Evolutionary conservation across 2,113 vertebrate genomes (phyloP), one percentile per base, ranked within the genome.

Genomic region (Heliornis fulica): DNA sequence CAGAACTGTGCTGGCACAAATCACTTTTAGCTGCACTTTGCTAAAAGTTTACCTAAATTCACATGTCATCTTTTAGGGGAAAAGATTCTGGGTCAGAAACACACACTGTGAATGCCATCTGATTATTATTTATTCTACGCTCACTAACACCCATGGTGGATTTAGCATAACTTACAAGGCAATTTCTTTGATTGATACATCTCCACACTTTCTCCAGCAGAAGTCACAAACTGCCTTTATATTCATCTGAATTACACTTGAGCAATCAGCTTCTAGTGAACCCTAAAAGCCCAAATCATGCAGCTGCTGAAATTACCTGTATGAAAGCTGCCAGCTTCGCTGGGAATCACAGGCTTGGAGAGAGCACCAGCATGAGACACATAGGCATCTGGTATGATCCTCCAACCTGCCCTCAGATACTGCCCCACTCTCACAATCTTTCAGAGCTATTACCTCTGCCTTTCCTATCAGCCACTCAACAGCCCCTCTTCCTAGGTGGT

Each of bases 1-100:
- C 65, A 94, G 95, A 79, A 72, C 72, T 43, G 70, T 63, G 64
- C 80, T 93, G 93, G 90, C 93, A 86, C 70, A 81, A 91, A 82
- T 26, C 74, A 74, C 63, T 5, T 41, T 65, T 66, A 87, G 54
- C 68, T 94, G 71, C 77, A 80, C 59, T 87, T 86, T 4, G 29
- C 38, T 61, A 46, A 4, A 91, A 60, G n/a, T 81, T 81, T 78
- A 40, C 79, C 76, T 60, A 59, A 74, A 84, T 74, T 54, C 25
- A 7, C 50, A 59, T 51, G 68, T 64, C 68, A 26, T 4, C 59
- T 72, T 90, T 41, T n/a, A 87, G 79, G 75, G 64, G 68, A 71
- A 94, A 56, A 2, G 5, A 53, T 36, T 94, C 60, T 92, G 85
- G 75, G 60, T 71, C 68, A 63, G 10, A 43, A 70, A 16, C 1